Evolutionary conservation across 2,888 invertebrate species (phyloP).

Genomic region (Luperina testacea): DNA sequence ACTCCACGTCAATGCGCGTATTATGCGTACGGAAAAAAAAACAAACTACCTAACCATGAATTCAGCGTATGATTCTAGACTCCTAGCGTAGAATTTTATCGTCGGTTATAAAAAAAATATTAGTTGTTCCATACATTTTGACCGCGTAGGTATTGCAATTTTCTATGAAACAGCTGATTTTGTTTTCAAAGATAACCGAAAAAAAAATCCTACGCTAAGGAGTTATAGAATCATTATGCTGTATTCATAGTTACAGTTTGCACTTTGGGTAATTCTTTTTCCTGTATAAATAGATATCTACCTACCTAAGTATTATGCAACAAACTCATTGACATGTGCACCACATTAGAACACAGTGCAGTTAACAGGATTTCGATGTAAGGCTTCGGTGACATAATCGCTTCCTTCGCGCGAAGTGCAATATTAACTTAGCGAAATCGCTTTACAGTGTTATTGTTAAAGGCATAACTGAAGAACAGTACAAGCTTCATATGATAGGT

Average conservation of each 20-base stretch:
- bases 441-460: constrained; percentile 27
- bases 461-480: neutral
- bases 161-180: neutral
- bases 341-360: constrained; percentile 58
- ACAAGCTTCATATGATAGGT: neutral
- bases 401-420: constrained; percentile 50
- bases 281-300: neutral
- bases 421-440: constrained; percentile 63
- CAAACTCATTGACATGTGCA: constrained; percentile 41
- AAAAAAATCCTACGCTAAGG: neutral
- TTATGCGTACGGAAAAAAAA: too few relatives aligned
- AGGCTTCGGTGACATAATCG: constrained; percentile 76
- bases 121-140: neutral
- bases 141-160: neutral
- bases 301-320: constrained; percentile 22
- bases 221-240: too few relatives aligned
- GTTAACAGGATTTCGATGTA: constrained; percentile 80
- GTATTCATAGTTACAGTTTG: neutral
- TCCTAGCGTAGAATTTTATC: neutral
- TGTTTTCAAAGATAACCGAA: neutral
- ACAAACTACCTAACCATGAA: neutral
- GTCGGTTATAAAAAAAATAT: neutral
- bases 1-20: too few relatives aligned
- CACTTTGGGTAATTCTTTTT: neutral
- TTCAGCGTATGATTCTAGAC: neutral